Percentiles rank a stretch among this genome's conserved stretches.
Conservation (phyloP, 2,797 vertebrate genomes). For the Myotis planiceps region DNA sequence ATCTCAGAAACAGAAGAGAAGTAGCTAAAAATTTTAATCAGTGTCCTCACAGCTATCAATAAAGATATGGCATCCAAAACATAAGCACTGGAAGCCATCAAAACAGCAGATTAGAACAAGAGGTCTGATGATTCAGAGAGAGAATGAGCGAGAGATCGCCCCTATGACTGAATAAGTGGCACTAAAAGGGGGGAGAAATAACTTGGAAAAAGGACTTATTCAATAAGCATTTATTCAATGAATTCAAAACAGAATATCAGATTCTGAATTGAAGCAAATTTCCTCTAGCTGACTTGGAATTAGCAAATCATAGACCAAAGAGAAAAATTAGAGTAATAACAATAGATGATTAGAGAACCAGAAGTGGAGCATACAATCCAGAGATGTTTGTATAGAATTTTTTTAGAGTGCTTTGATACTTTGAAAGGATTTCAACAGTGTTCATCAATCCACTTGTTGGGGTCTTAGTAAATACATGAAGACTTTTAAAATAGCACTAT, state of each 20-base stretch:
- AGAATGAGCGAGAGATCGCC: background rate
- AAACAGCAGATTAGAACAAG: background rate
- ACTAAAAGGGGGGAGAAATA: background rate
- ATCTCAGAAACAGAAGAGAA: background rate
- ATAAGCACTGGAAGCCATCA: background rate
- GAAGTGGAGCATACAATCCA: background rate
- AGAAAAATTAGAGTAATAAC: conserved; percentile 26
- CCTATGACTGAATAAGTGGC: background rate
- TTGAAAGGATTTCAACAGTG: conserved; percentile 42
- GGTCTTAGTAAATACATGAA: conserved; percentile 21
- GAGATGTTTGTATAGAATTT: background rate
- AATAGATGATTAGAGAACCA: conserved; percentile 44
- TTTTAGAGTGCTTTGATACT: conserved; percentile 1
- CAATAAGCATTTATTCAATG: background rate
- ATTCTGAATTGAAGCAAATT: conserved; percentile 37
- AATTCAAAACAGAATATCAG: background rate
- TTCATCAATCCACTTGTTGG: conserved; percentile 68
- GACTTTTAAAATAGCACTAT: conserved; percentile 50
- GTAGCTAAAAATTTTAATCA: background rate
- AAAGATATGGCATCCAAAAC: background rate
- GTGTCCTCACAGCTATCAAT: background rate
- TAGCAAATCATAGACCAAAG: conserved; percentile 15
- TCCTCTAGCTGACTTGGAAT: conserved; percentile 38
- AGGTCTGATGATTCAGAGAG: background rate
- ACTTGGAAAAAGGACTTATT: background rate